A percentile compares a stretch with the other conserved stretches of the same genome.
These are phyloP conservation scores for Delphinus delphis DNA, from an alignment of 2,113 vertebrate genomes.

Conservation along the genomic window DNA sequence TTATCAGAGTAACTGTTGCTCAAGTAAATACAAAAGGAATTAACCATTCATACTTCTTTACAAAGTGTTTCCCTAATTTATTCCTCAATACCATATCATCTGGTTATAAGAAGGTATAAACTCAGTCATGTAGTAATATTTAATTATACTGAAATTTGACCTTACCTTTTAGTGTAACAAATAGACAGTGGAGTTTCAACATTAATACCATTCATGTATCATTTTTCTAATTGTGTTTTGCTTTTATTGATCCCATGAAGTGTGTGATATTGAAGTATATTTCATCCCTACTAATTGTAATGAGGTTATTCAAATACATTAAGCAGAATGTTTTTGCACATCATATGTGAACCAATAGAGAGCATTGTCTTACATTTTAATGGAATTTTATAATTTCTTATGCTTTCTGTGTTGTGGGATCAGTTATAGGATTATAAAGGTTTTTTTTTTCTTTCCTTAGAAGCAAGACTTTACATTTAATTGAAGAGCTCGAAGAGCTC, in stretches of 20 bases:
- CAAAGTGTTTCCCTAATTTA: not conserved
- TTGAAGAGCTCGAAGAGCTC: constrained; percentile 8
- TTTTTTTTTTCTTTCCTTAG: not conserved
- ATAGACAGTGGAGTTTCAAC: not conserved
- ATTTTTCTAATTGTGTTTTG: not conserved
- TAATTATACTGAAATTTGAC: not conserved
- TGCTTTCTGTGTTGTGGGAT: not conserved
- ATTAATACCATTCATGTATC: not conserved
- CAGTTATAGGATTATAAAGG: not conserved
- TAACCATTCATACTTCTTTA: not conserved
- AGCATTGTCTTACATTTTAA: not conserved
- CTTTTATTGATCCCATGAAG: not conserved
- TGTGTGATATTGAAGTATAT: not conserved
- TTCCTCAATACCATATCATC: not conserved
- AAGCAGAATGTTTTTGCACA: not conserved
- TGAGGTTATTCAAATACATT: not conserved
- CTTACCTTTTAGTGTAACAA: not conserved
- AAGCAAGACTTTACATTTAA: constrained; percentile 31
- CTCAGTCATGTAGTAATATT: not conserved
- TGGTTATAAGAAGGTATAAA: not conserved
- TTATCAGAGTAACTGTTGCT: constrained; percentile 43
- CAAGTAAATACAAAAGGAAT: constrained; percentile 48
- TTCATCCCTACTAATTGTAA: not conserved
- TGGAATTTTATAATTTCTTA: not conserved
- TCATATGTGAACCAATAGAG: not conserved